Conservation (phyloP, 2,797 vertebrate species). For the Alcedo atthis region DNA sequence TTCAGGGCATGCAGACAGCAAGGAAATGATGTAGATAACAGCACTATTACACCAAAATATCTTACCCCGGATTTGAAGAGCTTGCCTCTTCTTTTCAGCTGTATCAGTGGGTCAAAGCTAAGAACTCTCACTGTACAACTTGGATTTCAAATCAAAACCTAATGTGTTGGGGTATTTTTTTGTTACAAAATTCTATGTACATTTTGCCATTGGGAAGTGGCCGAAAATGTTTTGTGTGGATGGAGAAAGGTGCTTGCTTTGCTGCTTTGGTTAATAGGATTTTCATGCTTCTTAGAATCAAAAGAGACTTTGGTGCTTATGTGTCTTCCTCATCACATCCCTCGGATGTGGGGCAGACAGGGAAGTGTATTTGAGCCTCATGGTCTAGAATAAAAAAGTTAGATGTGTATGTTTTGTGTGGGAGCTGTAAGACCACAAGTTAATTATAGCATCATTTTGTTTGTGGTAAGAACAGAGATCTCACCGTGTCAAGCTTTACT, state of each 20-base stretch:
- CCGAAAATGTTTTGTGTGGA: not conserved
- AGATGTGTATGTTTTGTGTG: not conserved
- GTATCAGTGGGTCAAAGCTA: not conserved
- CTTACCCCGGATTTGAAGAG: not conserved
- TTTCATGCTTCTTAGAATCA: not conserved
- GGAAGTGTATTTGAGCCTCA: fast-evolving
- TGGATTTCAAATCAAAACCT: not conserved
- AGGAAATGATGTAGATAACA: not conserved
- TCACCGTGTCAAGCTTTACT: not conserved
- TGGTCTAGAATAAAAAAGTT: not conserved
- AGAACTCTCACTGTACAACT: not conserved
- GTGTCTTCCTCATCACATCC: not conserved
- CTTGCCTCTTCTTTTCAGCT: not conserved
- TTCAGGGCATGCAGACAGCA: conserved; percentile 5
- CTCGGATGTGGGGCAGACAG: not conserved
- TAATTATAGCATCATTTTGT: not conserved
- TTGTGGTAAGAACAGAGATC: not conserved
- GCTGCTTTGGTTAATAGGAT: not conserved
- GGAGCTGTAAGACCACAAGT: not conserved
- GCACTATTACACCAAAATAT: not conserved
- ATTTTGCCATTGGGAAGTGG: not conserved
- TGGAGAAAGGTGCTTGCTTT: not conserved
- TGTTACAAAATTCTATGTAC: not conserved
- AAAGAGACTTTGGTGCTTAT: not conserved
- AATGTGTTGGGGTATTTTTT: not conserved